phyloP scores from a whole-genome alignment of 2,888 invertebrate species.

The Caenorhabditis uteleia region DNA sequence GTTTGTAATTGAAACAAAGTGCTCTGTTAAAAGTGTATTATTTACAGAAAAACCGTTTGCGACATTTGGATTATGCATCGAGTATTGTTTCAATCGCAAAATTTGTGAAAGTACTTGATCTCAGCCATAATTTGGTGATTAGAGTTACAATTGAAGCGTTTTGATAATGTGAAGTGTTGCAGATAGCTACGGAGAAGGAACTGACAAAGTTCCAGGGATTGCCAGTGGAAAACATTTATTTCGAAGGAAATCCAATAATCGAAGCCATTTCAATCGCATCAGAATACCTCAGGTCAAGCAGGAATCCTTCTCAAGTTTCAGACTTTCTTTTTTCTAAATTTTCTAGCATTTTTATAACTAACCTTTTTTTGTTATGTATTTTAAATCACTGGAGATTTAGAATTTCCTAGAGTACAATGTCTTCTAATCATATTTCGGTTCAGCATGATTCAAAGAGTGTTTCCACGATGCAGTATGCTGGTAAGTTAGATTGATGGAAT shows the following conservation, averaged over 20 bases:
- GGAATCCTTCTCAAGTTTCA: constrained; percentile 8
- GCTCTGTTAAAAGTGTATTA: constrained; percentile 2
- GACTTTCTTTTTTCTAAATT: constrained; percentile 11
- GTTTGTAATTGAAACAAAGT: constrained; percentile 7
- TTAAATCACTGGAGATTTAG: too few relatives aligned
- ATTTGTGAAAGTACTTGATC: constrained; percentile 58
- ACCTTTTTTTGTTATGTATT: constrained; percentile 6
- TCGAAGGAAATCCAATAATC: constrained; percentile 64
- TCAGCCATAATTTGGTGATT: constrained; percentile 64
- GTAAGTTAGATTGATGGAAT: constrained; percentile 45
- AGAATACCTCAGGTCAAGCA: constrained; percentile 39
- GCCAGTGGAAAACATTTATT: constrained; percentile 55
- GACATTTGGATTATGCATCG: constrained; percentile 53
- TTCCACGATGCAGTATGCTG: constrained; percentile 56
- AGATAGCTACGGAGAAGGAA: constrained; percentile 57
- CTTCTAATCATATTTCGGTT: constrained; percentile 22
- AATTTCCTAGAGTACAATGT: neutral
- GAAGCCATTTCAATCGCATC: constrained; percentile 40
- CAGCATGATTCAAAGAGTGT: constrained; percentile 59
- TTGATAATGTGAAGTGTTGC: constrained; percentile 8
- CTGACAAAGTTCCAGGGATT: constrained; percentile 56
- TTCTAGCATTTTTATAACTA: constrained; percentile 7
- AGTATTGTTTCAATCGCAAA: constrained; percentile 57
- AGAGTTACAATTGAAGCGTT: neutral
- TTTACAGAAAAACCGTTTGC: constrained; percentile 58